Evolutionary conservation across 2,888 invertebrate genomes (phyloP), one percentile per base, ranked within the genome.

Genomic region (Thera britannica): DNA sequence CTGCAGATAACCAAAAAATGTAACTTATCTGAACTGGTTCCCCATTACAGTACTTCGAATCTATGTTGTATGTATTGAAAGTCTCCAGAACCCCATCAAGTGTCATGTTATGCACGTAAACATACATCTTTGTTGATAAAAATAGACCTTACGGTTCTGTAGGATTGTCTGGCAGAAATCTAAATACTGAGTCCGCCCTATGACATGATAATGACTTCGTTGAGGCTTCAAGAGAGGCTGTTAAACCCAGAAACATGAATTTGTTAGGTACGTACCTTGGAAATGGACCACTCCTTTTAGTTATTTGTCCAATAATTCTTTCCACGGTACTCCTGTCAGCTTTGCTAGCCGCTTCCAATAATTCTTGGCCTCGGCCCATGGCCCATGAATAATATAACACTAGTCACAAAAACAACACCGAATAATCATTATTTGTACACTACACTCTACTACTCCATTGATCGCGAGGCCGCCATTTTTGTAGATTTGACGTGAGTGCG

Each of bases 331-430:
- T 95, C 83, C 96, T 95, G 92, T 98, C 98, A 87, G 98, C 99
- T 94, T 96, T 97, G 83, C 98, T 96, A 79, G 98, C 98, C 81
- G 98, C 99, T 89, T 99, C 98, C 90, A 99, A 95, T 91, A 99
- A 96, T 94, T 99, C 98, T 93, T 98, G 98, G 93, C 99, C 98
- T 94, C 98, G 98, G 89, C 98, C 98, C 98, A 99, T 99, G 88
- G 89, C 91, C 93, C 91, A 90, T 91, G 84, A 88, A 87, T 83
- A 74, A 79, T 82, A 83, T 9, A 77, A 67, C 82, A 85, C 82
- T 87, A 90, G 87, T 85, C 90, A 90, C 87, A 88, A 92, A 93
- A 94, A 92, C 90, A 89, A 93, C 92, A 94, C 91, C 88, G 79
- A 83, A 78, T 81, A 86, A 82, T 88, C 90, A 91, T 90, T 85